Percentiles rank a stretch among this genome's conserved stretches.
These are phyloP conservation scores for Xiphydria camelus DNA, from an alignment of 2,888 invertebrate genomes.

Conservation along the genomic window DNA sequence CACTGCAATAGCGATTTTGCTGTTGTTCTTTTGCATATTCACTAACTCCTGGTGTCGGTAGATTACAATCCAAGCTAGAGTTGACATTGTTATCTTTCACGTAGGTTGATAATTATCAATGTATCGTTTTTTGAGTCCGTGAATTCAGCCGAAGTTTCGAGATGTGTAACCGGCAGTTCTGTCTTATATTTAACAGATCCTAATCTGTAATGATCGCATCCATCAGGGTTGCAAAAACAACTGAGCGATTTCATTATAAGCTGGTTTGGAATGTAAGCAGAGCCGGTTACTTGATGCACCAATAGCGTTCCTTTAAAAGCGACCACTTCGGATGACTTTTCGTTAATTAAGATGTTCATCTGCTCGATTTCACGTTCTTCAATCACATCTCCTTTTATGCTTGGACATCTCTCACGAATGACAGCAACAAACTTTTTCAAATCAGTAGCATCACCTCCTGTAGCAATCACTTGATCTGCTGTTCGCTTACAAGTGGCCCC, in stretches of 20 bases:
- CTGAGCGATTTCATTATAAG: slow-evolving; percentile 31
- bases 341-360: slow-evolving; percentile 24
- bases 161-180: too few relatives aligned
- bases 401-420: slow-evolving; percentile 25
- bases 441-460: slow-evolving; percentile 38
- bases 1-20: too few relatives aligned
- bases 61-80: too few relatives aligned
- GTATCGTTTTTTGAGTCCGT: too few relatives aligned
- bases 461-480: slow-evolving; percentile 40
- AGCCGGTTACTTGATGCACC: slow-evolving; percentile 29
- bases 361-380: slow-evolving; percentile 28
- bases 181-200: too few relatives aligned
- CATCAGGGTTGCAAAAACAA: slow-evolving; percentile 28
- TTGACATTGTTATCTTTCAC: too few relatives aligned
- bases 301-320: slow-evolving; percentile 31
- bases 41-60: too few relatives aligned
- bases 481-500: slow-evolving; percentile 45
- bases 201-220: too few relatives aligned
- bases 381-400: slow-evolving; percentile 24
- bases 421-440: slow-evolving; percentile 27
- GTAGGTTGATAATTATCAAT: too few relatives aligned
- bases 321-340: slow-evolving; percentile 20
- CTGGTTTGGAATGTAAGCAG: slow-evolving; percentile 23
- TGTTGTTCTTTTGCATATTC: too few relatives aligned
- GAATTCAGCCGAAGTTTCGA: too few relatives aligned